phyloP scores from a whole-genome alignment of 2,888 invertebrate species.

The Drosophila aldrichi region DNA sequence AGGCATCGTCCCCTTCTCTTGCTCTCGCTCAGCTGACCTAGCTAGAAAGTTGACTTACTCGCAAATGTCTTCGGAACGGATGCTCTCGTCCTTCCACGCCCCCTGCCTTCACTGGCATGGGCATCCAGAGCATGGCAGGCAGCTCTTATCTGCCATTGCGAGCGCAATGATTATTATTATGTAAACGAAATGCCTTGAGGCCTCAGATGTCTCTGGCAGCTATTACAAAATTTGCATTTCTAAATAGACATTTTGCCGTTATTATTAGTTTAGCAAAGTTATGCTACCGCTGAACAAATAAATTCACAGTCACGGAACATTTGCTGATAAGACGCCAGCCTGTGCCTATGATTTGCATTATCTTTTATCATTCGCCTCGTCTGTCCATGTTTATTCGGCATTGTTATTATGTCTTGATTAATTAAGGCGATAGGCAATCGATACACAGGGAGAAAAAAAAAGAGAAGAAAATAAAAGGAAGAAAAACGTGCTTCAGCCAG shows the following conservation, averaged over 20 bases:
- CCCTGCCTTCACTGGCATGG: not conserved
- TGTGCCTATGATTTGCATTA: conserved; percentile 50
- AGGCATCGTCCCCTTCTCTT: not conserved
- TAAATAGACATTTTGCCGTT: conserved; percentile 66
- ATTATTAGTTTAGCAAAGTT: conserved; percentile 62
- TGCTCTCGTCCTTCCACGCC: conserved; percentile 16
- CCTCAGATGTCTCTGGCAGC: conserved; percentile 42
- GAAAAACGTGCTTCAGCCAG: conserved; percentile 36
- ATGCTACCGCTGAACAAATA: conserved; percentile 12
- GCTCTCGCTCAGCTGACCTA: conserved; percentile 9
- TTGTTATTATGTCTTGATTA: conserved; percentile 58
- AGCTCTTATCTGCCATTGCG: conserved; percentile 33
- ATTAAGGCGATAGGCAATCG: conserved; percentile 68
- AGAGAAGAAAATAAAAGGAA: conserved; percentile 2
- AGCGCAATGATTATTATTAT: conserved; percentile 56
- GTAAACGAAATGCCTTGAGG: conserved; percentile 61
- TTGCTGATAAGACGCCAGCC: not conserved
- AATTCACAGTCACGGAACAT: conserved; percentile 41
- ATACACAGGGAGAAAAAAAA: conserved; percentile 25
- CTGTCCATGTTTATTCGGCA: conserved; percentile 23
- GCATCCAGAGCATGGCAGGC: conserved; percentile 8
- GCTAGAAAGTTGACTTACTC: conserved; percentile 20
- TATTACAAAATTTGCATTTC: conserved; percentile 72
- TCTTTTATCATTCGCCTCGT: conserved; percentile 27
- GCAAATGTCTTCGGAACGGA: conserved; percentile 35